These are phyloP conservation scores for Coturnix japonica DNA, from an alignment of 2,113 vertebrate genomes.

Conservation along the genomic window DNA sequence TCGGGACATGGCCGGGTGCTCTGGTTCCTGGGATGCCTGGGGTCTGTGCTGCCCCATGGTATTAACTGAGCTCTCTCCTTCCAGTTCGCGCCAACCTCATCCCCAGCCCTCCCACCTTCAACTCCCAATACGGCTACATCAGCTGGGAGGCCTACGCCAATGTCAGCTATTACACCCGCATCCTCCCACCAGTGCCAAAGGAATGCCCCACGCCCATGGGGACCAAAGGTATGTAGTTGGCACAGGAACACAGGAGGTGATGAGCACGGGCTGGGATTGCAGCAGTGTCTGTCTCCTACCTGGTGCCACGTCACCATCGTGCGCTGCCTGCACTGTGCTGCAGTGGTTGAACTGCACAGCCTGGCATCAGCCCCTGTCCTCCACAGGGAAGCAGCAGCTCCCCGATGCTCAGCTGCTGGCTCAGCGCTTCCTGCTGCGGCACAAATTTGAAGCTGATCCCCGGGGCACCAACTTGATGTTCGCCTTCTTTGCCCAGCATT, in stretches of 20 bases:
- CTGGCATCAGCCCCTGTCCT: background rate
- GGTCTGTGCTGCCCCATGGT: background rate
- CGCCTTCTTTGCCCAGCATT: slow-evolving; percentile 97
- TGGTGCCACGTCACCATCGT: fast-evolving
- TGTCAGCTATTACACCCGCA: slow-evolving; percentile 88
- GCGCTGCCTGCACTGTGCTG: background rate
- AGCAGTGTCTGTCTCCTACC: fast-evolving
- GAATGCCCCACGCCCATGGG: slow-evolving; percentile 92
- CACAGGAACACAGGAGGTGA: fast-evolving
- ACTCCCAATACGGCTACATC: slow-evolving; percentile 87
- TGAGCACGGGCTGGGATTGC: fast-evolving
- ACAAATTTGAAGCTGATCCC: slow-evolving; percentile 86
- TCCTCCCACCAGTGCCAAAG: slow-evolving; percentile 88
- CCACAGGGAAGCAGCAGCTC: slow-evolving; percentile 84
- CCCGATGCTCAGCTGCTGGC: slow-evolving; percentile 84
- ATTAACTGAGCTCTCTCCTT: background rate
- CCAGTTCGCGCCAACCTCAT: slow-evolving; percentile 88
- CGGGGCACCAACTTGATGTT: slow-evolving; percentile 93
- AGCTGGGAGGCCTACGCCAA: slow-evolving; percentile 95
- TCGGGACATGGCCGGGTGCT: background rate
- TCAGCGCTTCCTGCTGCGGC: slow-evolving; percentile 82
- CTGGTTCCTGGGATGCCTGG: background rate
- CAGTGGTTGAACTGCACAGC: background rate
- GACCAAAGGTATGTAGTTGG: slow-evolving; percentile 81
- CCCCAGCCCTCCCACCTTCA: slow-evolving; percentile 94